phyloP scores from a whole-genome alignment of 2,888 invertebrate species.

The Rhyacophila evoluta region DNA sequence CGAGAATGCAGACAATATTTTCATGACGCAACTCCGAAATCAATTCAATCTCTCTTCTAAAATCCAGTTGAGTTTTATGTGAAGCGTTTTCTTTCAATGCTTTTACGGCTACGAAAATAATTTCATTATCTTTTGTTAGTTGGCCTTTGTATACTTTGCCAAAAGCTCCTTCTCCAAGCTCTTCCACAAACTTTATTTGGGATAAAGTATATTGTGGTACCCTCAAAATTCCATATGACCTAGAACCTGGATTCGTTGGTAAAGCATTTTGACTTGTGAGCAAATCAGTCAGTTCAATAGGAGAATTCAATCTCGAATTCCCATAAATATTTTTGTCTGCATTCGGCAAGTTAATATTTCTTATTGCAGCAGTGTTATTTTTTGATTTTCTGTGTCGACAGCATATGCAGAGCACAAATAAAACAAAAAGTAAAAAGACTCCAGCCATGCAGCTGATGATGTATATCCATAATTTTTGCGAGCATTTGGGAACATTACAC shows the following conservation, averaged over 20 bases:
- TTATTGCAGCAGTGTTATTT: constrained; percentile 73
- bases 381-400: constrained; percentile 70
- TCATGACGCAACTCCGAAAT: constrained; percentile 95
- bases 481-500: constrained; percentile 92
- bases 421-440: constrained; percentile 68
- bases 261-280: constrained; percentile 67
- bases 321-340: constrained; percentile 87
- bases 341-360: constrained; percentile 78
- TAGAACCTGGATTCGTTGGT: constrained; percentile 60
- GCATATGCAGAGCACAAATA: constrained; percentile 73
- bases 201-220: constrained; percentile 89
- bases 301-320: constrained; percentile 80
- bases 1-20: constrained; percentile 95
- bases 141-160: constrained; percentile 98
- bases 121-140: constrained; percentile 76
- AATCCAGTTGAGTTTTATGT: constrained; percentile 91
- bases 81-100: constrained; percentile 94
- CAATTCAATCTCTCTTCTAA: constrained; percentile 92
- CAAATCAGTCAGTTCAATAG: constrained; percentile 87
- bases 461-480: constrained; percentile 85
- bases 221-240: constrained; percentile 70
- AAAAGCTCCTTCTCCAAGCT: constrained; percentile 96
- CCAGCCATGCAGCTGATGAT: constrained; percentile 76
- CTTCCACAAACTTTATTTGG: constrained; percentile 88
- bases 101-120: constrained; percentile 91